Evolutionary conservation across 2,113 vertebrate genomes (phyloP).

Genomic region (Notechis scutatus): DNA sequence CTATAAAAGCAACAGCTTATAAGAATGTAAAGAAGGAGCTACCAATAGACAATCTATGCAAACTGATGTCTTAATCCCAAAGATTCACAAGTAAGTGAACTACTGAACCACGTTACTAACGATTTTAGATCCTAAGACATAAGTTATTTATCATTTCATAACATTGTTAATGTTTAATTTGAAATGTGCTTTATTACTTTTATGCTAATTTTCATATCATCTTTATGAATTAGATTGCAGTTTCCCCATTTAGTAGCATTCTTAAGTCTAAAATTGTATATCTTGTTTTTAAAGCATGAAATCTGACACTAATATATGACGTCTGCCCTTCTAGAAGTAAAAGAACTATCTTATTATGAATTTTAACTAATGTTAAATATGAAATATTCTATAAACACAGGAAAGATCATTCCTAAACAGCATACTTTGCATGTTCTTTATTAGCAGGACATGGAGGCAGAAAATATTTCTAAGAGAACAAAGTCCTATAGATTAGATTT

Average conservation of each 20-base stretch:
- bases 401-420: background rate
- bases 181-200: background rate
- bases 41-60: background rate
- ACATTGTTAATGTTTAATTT: background rate
- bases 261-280: background rate
- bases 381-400: background rate
- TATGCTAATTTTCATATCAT: background rate
- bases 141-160: background rate
- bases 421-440: background rate
- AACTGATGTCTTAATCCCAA: background rate
- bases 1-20: background rate
- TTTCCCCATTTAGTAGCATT: background rate
- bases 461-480: background rate
- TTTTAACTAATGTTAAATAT: background rate
- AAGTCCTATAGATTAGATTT: background rate
- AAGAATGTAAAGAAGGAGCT: background rate
- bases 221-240: background rate
- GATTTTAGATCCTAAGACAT: background rate
- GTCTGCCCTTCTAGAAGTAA: background rate
- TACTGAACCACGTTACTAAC: background rate
- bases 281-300: background rate
- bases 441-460: background rate
- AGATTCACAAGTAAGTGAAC: background rate
- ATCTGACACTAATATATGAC: background rate
- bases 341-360: background rate